These are phyloP conservation scores for Lepeophtheirus nordmannii DNA, from an alignment of 2,888 invertebrate species.

Conservation along the genomic window DNA sequence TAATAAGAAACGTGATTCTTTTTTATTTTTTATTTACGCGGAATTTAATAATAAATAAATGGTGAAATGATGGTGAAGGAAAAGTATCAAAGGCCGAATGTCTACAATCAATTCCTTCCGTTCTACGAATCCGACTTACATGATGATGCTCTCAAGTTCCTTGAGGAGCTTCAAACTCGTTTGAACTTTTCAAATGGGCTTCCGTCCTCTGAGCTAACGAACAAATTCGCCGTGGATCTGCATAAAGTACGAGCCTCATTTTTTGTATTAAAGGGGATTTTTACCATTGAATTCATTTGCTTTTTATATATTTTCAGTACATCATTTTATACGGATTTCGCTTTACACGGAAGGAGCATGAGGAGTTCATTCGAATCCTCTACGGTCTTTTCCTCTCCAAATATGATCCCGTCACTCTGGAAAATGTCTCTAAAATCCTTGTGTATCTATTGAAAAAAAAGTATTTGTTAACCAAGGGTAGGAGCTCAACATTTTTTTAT, in stretches of 20 bases:
- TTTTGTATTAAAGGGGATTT: background rate
- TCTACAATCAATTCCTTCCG: background rate
- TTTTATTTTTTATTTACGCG: too few species aligned
- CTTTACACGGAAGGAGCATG: conserved; percentile 17
- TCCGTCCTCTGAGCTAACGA: background rate
- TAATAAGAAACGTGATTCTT: too few species aligned
- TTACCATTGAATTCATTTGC: background rate
- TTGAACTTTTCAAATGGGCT: background rate
- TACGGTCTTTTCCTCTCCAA: background rate
- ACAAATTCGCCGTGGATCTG: background rate
- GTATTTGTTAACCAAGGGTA: background rate
- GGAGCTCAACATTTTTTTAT: background rate
- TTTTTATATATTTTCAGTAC: background rate
- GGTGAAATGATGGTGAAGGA: too few species aligned
- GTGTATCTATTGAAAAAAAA: background rate
- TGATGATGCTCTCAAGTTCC: background rate
- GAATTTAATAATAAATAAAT: too few species aligned
- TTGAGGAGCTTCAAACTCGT: background rate
- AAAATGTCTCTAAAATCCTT: conserved; percentile 14
- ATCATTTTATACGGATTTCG: conserved; percentile 20
- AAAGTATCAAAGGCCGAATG: background rate
- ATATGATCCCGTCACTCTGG: conserved; percentile 3
- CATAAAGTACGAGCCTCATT: background rate
- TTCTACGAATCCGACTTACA: background rate
- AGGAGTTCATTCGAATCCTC: conserved; percentile 2